Base-by-base conservation (phyloP, 2,888 invertebrate genomes). In the Netelia melanura region DNA sequence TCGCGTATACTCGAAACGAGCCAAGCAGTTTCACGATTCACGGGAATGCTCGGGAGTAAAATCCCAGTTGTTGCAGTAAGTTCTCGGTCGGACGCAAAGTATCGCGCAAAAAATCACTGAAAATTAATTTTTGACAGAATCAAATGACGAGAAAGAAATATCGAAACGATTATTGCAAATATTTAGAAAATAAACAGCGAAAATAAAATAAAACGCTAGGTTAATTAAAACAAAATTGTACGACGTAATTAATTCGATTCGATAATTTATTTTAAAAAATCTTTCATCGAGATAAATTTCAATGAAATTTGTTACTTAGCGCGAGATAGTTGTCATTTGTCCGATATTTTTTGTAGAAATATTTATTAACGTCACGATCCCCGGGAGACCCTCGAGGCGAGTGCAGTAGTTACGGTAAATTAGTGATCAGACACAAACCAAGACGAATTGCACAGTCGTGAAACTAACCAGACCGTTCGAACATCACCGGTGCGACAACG, bases 331-430 rank as follows among this genome's bases (percentile, higher is more conserved):
- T 38, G 38, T 38, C 38, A 38, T 38, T 38, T 38, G 38, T 6
- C 38, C 38, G 38, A 38, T 38, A 38, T 38, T 38, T 38, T 38
- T 38, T 38, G 21, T 30, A 38, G 38, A 38, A 38, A 8, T 38
- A 38, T 38, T 38, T 38, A 38, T 38, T 38, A 38, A 5, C 38
- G 38, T 38, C 38, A 38, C 38, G 38, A 38, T 38, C 38, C 38
- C 38, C 38, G 38, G 2, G 48, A 48, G 48, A 14, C 3, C 10
- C 48, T 48, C 48, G 14, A 14, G 14, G 48, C 10, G 48, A 48
- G 48, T 14, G 14, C 67, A 68, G 78, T 78, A 78, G 70, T 70
- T 78, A 78, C 62, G 68, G 61, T 78, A 70, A 61, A 44, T 70
- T 61, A 61, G 25, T 21, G 62, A 25, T 78, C 68, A 70, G 78